A percentile compares a stretch with the other conserved stretches of the same genome.
phyloP scores from a whole-genome alignment of 2,113 vertebrate genomes.

The Picathartes gymnocephalus region DNA sequence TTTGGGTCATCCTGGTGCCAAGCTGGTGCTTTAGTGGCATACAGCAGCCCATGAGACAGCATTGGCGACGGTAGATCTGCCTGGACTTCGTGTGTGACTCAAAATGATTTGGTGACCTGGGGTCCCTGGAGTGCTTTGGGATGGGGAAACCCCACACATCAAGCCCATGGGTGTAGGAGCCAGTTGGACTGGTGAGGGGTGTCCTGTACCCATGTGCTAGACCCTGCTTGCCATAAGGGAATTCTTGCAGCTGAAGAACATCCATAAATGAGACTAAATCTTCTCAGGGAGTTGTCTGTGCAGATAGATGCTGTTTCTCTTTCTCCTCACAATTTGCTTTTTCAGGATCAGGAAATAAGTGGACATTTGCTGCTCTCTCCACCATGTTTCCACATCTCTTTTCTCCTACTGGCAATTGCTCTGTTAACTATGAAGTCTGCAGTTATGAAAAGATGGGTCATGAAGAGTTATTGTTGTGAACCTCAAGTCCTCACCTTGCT shows the following conservation, averaged over 20 bases:
- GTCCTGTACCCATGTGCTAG: not conserved
- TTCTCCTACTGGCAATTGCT: not conserved
- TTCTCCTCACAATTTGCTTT: not conserved
- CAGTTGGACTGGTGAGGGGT: fast-evolving
- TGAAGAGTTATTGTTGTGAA: not conserved
- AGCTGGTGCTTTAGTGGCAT: not conserved
- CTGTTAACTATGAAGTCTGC: not conserved
- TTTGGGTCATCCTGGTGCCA: not conserved
- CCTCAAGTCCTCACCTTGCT: not conserved
- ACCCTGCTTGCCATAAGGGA: not conserved
- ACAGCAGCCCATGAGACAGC: not conserved
- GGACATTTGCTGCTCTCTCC: not conserved
- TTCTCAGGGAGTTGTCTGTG: not conserved
- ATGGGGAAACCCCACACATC: too few relatives aligned
- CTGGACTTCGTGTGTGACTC: not conserved
- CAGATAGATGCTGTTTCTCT: not conserved
- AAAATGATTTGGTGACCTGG: not conserved
- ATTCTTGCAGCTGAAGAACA: not conserved
- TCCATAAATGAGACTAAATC: not conserved
- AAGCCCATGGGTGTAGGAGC: too few relatives aligned
- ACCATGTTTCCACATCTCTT: not conserved
- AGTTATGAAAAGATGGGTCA: not conserved
- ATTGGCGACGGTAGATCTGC: not conserved
- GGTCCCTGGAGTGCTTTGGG: not conserved
- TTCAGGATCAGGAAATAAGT: not conserved